These are phyloP conservation scores for Hydrochoerus hydrochaeris DNA, from an alignment of 2,113 vertebrate genomes.

Conservation along the genomic window DNA sequence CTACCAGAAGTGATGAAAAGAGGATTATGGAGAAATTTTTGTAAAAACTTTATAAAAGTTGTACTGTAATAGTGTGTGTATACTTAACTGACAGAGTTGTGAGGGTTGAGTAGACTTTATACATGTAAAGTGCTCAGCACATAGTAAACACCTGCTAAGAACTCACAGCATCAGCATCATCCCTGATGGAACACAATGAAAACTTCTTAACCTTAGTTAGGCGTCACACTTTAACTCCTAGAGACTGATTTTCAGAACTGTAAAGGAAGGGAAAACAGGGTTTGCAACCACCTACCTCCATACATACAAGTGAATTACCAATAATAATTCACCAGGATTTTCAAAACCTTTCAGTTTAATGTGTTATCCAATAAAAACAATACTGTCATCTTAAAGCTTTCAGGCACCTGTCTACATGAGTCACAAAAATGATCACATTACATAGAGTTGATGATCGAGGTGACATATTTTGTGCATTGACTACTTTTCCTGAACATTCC, in stretches of 20 bases:
- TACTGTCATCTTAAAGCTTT: neutral
- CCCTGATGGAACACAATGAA: neutral
- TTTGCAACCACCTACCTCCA: neutral
- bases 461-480: neutral
- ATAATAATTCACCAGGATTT: neutral
- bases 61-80: neutral
- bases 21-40: neutral
- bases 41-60: neutral
- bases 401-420: neutral
- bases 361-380: constrained; percentile 28
- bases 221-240: neutral
- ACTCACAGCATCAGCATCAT: neutral
- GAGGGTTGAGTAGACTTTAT: neutral
- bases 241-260: neutral
- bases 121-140: neutral
- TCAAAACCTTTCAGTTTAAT: constrained; percentile 1
- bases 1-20: neutral
- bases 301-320: constrained; percentile 29
- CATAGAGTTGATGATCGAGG: neutral
- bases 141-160: neutral
- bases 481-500: neutral
- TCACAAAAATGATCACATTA: neutral
- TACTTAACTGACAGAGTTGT: neutral
- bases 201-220: neutral
- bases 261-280: neutral